These are phyloP conservation scores for Allobates femoralis DNA, from an alignment of 2,797 vertebrate genomes.

Conservation along the genomic window DNA sequence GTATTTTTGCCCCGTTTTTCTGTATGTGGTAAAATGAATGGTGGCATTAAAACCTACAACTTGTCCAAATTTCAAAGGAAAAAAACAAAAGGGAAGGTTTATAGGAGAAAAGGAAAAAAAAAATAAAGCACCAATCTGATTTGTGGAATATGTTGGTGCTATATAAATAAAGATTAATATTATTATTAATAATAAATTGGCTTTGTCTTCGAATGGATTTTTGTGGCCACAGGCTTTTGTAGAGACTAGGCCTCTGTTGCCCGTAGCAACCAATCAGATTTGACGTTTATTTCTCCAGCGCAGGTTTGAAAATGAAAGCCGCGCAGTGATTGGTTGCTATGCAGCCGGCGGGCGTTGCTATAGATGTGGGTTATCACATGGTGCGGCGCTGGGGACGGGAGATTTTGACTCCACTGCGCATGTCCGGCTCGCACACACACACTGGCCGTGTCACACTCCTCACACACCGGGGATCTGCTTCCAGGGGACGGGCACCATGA, in stretches of 20 bases:
- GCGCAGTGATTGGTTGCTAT: not conserved
- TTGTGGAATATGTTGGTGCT: too few relatives aligned
- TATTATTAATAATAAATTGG: too few relatives aligned
- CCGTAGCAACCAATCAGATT: not conserved
- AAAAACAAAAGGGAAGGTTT: too few relatives aligned
- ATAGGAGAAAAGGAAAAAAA: too few relatives aligned
- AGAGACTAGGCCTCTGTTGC: not conserved
- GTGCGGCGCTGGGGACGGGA: not conserved
- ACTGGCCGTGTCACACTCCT: constrained; percentile 20
- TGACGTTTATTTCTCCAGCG: not conserved
- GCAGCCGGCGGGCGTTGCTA: not conserved
- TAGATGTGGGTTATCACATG: not conserved
- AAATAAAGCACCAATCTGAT: not conserved
- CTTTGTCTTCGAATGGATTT: too few relatives aligned
- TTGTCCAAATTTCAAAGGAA: too few relatives aligned
- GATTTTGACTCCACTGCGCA: constrained; percentile 19
- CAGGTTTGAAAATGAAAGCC: not conserved
- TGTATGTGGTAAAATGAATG: too few relatives aligned
- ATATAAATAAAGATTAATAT: too few relatives aligned
- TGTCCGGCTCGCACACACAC: constrained; percentile 18
- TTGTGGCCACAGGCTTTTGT: too few relatives aligned
- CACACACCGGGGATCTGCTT: constrained; percentile 20
- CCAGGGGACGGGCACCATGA: constrained; percentile 18
- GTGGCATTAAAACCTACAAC: too few relatives aligned
- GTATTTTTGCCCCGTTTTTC: too few relatives aligned